Evolutionary conservation across 1,140 invertebrate genomes (phyloP).

Genomic region (Lamellibrachia luymesi): DNA sequence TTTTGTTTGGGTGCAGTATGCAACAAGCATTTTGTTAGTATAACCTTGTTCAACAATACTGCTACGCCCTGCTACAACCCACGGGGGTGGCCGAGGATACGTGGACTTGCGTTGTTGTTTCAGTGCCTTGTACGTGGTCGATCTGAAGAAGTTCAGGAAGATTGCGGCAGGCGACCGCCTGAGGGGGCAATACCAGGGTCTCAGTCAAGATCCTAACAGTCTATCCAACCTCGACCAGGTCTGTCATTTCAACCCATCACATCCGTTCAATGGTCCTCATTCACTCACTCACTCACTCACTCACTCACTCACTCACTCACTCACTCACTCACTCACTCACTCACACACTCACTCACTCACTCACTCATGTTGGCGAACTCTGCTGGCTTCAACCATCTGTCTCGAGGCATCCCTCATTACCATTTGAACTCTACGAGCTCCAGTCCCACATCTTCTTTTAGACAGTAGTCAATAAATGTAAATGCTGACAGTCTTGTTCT

Average conservation of each 20-base stretch:
- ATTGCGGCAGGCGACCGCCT: slow-evolving; percentile 97
- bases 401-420: too few relatives aligned
- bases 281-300: too few relatives aligned
- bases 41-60: neutral
- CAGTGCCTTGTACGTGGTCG: slow-evolving; percentile 93
- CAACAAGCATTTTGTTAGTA: neutral
- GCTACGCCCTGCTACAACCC: neutral
- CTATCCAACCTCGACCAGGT: slow-evolving; percentile 91
- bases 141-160: slow-evolving; percentile 91
- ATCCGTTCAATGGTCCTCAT: too few relatives aligned
- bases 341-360: too few relatives aligned
- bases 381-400: too few relatives aligned
- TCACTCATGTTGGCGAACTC: too few relatives aligned
- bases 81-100: neutral
- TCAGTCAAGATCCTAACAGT: slow-evolving; percentile 96
- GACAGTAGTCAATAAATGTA: too few relatives aligned
- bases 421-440: too few relatives aligned
- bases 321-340: neutral
- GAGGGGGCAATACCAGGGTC: slow-evolving; percentile 63
- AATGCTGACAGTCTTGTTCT: too few relatives aligned
- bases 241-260: neutral
- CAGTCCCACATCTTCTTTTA: too few relatives aligned
- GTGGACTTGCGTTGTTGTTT: slow-evolving; percentile 19
- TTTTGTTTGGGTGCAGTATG: neutral
- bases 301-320: too few relatives aligned